Percentiles rank a stretch among this genome's conserved stretches.
Evolutionary conservation across 2,888 invertebrate species (phyloP).

Genomic region (Cylindroiulus punctatus): DNA sequence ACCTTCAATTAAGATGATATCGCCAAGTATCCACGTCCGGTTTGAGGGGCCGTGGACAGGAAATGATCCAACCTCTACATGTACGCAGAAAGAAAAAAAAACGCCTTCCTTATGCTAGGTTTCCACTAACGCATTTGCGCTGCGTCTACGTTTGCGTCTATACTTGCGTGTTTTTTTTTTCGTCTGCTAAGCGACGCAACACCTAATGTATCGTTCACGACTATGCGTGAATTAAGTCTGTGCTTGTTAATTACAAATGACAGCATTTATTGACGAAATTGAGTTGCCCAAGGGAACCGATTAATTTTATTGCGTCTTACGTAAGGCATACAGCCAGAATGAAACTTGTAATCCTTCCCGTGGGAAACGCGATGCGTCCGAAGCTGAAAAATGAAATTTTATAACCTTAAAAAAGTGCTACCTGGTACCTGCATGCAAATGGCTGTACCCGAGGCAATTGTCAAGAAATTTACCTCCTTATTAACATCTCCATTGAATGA

Average conservation of each 20-base stretch:
- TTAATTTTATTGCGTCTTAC: background rate
- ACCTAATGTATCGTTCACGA: background rate
- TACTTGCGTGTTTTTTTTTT: background rate
- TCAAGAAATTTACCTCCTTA: constrained; percentile 43
- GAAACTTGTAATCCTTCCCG: constrained; percentile 21
- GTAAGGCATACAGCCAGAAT: background rate
- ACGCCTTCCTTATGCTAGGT: background rate
- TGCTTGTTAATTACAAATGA: background rate
- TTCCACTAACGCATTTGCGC: too few species aligned
- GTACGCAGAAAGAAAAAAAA: background rate
- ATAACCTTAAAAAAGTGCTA: constrained; percentile 30
- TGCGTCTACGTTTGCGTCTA: too few species aligned
- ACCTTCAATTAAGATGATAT: constrained; percentile 38
- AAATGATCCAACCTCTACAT: background rate
- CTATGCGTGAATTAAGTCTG: background rate
- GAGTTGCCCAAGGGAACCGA: constrained; percentile 11
- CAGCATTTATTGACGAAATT: constrained; percentile 25
- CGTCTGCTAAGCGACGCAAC: too few species aligned
- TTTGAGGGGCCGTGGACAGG: background rate
- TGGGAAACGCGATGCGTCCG: background rate
- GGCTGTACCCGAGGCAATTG: constrained; percentile 22
- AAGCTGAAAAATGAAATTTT: constrained; percentile 33
- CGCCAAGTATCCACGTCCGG: constrained; percentile 35
- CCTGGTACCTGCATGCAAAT: constrained; percentile 25
- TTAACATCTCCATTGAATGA: constrained; percentile 31